phyloP scores from a whole-genome alignment of 2,888 invertebrate species.

The Scaptomyza parva region DNA sequence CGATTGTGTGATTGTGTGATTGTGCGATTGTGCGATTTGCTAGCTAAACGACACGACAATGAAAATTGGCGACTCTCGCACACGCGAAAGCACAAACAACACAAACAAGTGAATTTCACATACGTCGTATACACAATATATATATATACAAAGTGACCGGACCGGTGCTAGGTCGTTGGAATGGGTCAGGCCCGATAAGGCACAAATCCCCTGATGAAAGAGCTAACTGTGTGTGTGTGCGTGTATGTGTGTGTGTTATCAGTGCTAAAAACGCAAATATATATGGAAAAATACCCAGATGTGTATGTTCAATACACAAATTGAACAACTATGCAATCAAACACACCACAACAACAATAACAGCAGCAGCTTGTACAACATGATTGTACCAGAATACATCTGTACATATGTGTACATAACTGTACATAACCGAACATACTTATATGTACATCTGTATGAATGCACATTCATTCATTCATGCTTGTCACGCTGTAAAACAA shows the following conservation, averaged over 20 bases:
- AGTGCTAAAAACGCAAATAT: conserved; percentile 25
- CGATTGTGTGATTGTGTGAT: conserved; percentile 19
- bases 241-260: conserved; percentile 30
- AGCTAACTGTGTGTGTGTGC: conserved; percentile 5
- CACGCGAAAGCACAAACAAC: conserved; percentile 34
- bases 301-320: conserved; percentile 42
- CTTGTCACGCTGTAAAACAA: conserved; percentile 49
- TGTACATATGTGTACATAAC: conserved; percentile 22
- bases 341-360: conserved; percentile 6
- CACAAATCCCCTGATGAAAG: not conserved
- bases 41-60: conserved; percentile 22
- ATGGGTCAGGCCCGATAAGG: conserved; percentile 37
- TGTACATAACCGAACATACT: not conserved
- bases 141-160: conserved; percentile 28
- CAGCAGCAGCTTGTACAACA: conserved; percentile 56
- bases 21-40: conserved; percentile 19
- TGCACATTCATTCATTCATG: conserved; percentile 25
- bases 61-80: conserved; percentile 30
- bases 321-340: conserved; percentile 69
- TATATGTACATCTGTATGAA: not conserved
- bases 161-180: conserved; percentile 23
- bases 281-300: conserved; percentile 25
- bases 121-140: not conserved
- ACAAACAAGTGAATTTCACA: conserved; percentile 9
- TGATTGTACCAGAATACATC: conserved; percentile 24